Evolutionary conservation across 2,888 invertebrate genomes (phyloP), one percentile per base, ranked within the genome.

Genomic region (Clitarchus hookeri): DNA sequence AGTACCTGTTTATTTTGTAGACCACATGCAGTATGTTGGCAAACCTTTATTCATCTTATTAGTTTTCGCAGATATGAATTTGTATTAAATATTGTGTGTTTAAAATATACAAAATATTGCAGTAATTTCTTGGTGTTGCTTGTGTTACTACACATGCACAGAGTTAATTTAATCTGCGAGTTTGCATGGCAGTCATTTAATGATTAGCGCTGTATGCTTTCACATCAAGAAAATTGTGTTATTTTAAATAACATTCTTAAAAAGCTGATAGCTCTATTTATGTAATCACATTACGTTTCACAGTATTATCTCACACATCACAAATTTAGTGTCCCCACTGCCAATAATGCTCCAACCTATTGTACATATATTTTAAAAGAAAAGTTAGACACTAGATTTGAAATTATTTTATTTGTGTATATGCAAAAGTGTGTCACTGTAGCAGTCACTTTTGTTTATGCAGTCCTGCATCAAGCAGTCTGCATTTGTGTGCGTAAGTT

Each of bases 1-100:
- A 82, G 82, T 82, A 82, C 82, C 82, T 82, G 82, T 27, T 82
- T 36, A 13, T 36, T 23, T 27, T 82, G 82, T 82, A 82, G 82
- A 23, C 27, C 8, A 82, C 27, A 13, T 36, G 44, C 82, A 36
- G 19, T 23, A 23, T 82, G 82, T 23, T 26, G 26, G 25, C 48
- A 48, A 48, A 48, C 48, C 11, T 48, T 8, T 16, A 16, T 48
- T 48, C 16, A 16, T 48, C 48, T 48, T 48, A 16, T 48, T 16
- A 48, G 48, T 13, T 65, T 65, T 65, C 23, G 11, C 65, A 65
- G 65, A n/a, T 65, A 23, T 23, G 8, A 48, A 65, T 65, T 23
- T 65, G 23, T 23, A 19, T n/a, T 65, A 65, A 65, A 65, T 65
- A 65, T 65, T 65, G n/a, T 65, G 23, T n/a, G n/a, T 16, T n/a